phyloP scores from a whole-genome alignment of 2,797 vertebrate genomes.

The Epinephelus malabaricus region DNA sequence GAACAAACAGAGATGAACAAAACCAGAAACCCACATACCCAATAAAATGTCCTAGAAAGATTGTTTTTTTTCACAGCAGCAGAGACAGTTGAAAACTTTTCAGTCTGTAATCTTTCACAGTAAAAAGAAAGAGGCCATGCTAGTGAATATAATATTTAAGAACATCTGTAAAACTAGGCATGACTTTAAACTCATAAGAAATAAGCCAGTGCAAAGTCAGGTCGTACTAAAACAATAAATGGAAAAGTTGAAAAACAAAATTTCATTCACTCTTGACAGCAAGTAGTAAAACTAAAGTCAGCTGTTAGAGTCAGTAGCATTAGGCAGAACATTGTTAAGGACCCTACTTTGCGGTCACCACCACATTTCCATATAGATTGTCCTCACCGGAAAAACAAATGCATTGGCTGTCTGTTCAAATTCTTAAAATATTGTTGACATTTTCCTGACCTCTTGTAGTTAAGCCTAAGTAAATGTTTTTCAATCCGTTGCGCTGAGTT shows the following conservation, averaged over 20 bases:
- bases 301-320: neutral
- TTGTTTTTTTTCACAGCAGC: neutral
- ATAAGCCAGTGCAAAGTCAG: neutral
- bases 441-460: neutral
- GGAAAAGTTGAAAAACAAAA: neutral
- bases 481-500: neutral
- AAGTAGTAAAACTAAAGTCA: neutral
- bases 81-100: conserved; percentile 10
- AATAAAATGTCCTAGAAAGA: conserved; percentile 38
- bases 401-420: too few species aligned
- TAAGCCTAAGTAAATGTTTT: neutral
- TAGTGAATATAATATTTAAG: conserved; percentile 20
- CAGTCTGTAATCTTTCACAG: conserved; percentile 10
- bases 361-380: neutral
- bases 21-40: neutral
- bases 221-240: neutral
- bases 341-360: neutral
- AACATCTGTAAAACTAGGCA: neutral
- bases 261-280: neutral
- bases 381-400: neutral
- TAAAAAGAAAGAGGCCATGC: neutral
- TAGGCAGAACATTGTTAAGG: neutral
- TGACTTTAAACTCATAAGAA: neutral
- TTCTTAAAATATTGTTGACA: neutral
- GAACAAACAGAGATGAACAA: neutral